Base-by-base conservation (phyloP, 2,888 invertebrate species). In the Muscina levida region DNA sequence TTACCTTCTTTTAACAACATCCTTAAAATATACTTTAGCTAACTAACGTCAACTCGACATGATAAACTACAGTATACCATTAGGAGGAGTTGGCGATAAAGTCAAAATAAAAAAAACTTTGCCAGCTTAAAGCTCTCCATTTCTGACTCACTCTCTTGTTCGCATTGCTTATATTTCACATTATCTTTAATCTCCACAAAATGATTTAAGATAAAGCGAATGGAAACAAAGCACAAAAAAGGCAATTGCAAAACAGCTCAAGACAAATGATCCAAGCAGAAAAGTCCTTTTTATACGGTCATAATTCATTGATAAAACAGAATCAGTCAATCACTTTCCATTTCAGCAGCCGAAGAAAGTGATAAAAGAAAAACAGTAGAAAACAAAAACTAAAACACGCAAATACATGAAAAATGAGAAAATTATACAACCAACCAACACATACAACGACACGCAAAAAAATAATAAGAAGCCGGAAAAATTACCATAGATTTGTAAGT, bases 281-380 rank as follows among this genome's bases (percentile, higher is more conserved):
- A 84, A 82, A 77, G 78, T 76, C 77, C 82, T 78, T 83, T 83
- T 83, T 82, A 82, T 77, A 75, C 73, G 82, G 57, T 75, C 82
- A 83, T 84, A 82, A 82, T 83, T 83, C 82, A 83, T 77, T 79
- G 81, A 74, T 77, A 81, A n/a, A 73, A 73, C 70, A 73, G 15
- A 8, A 59, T n/a, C 51, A 51, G 4, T 11, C 31, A 15, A 42
- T 42, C 26, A 26, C 13, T 67, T 67, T 67, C 51, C 26, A 53
- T 19, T 76, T 66, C 37, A 15, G 39, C 65, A 46, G 17, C 70
- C 17, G n/a, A 19, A 10, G 15, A 11, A 15, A 26, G 57, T 42
- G 37, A 3, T 5, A 74, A 1, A 26, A 13, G 13, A 56, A 5
- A n/a, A 11, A 56, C 22, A 22, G 13, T 22, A 5, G 53, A 37